Base-by-base conservation (phyloP, 1,140 invertebrate species). In the Drosophila santomea region DNA sequence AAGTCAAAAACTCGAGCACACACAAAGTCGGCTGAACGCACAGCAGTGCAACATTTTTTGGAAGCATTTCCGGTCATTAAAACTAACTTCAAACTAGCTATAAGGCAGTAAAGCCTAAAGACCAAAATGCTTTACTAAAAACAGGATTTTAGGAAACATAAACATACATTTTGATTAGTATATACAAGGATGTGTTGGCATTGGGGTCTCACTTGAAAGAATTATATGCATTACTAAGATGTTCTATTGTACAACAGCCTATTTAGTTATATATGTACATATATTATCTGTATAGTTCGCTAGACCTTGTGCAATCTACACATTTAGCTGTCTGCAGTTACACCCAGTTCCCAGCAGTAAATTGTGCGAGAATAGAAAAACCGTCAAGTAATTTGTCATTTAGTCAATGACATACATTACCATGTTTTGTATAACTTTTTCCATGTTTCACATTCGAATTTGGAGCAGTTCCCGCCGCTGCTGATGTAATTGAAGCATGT, bases 401-500 rank as follows among this genome's bases (percentile, higher is more conserved):
- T 89, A 88, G 83, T 89, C 83, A 88, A 89, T 88, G 83, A 88
- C 83, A 88, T 89, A 88, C 89, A 88, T 88, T 89, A 77, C 61
- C 84, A 83, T 88, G 83, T 88, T 88, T 77, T 60, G 66, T 68
- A 52, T 72, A 38, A 47, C 44, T 74, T 78, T 66, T 68, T 85
- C 58, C 54, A 56, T 61, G 61, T 74, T 74, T 60, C 38, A 73
- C 80, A 82, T 71, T 68, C 68, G 68, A 78, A 84, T 68, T 84
- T 74, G 61, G 61, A 69, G 78, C 82, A 86, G 79, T 88, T 50
- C 78, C 78, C 78, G 45, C 17, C 63, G 56, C 44, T 69, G 67
- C 80, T 71, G 79, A 79, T 86, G 82, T 86, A 86, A 86, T 86
- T 86, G 82, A 86, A 88, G 83, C 83, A 89, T 86, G 83, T 86